A percentile compares a stretch with the other conserved stretches of the same genome.
phyloP scores from a whole-genome alignment of 1,140 invertebrate genomes.

The Ostrea edulis region DNA sequence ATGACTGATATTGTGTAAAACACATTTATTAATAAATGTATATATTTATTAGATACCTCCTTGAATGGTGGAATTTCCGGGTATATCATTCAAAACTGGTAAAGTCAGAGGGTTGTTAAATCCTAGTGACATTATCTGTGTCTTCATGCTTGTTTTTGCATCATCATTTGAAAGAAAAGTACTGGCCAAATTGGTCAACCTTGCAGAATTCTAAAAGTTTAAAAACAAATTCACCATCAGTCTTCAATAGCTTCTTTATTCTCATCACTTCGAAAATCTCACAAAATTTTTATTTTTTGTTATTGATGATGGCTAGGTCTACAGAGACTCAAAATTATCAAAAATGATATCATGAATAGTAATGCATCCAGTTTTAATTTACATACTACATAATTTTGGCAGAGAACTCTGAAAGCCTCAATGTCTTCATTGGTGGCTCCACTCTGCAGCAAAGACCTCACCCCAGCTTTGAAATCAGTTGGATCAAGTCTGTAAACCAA shows the following conservation, averaged over 20 bases:
- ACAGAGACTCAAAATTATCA: not conserved
- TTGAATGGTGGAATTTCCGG: not conserved
- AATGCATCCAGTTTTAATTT: not conserved
- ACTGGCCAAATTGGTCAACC: slow-evolving; percentile 2
- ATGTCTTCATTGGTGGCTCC: slow-evolving; percentile 52
- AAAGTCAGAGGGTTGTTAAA: slow-evolving; percentile 47
- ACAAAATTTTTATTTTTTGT: too few relatives aligned
- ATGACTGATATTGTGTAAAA: not conserved
- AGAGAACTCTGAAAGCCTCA: slow-evolving; percentile 24
- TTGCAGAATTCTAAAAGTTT: not conserved
- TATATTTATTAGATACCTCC: slow-evolving; percentile 3
- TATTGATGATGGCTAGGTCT: not conserved
- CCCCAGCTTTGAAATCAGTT: slow-evolving; percentile 34
- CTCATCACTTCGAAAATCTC: not conserved
- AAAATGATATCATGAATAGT: not conserved
- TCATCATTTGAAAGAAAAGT: slow-evolving; percentile 33
- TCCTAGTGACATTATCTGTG: slow-evolving; percentile 40
- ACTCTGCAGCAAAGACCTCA: slow-evolving; percentile 33
- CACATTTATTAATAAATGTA: not conserved
- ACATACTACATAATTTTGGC: slow-evolving; percentile 9
- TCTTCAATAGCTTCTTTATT: not conserved
- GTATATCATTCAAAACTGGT: not conserved
- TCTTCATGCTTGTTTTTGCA: slow-evolving; percentile 30
- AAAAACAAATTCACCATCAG: not conserved
- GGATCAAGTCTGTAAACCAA: slow-evolving; percentile 36